These are phyloP conservation scores for Automeris io DNA, from an alignment of 2,888 invertebrate species.

Conservation along the genomic window DNA sequence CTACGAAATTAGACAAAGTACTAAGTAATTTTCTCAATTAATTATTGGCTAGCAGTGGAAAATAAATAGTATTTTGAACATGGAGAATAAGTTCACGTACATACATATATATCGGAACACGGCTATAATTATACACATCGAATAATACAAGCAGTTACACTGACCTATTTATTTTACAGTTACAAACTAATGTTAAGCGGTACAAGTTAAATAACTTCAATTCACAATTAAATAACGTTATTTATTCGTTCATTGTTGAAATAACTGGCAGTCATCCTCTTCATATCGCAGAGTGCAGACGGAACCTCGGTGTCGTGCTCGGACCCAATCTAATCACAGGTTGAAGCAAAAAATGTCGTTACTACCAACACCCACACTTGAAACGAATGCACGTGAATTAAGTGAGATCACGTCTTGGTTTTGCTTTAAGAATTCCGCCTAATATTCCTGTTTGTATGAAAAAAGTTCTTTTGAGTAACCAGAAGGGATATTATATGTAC, in stretches of 20 bases:
- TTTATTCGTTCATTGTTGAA: slow-evolving; percentile 7
- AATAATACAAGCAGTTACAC: not conserved
- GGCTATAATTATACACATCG: no score
- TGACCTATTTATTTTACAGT: slow-evolving; percentile 1
- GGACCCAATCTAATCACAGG: slow-evolving; percentile 28
- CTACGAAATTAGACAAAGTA: no score
- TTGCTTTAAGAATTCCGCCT: slow-evolving; percentile 13
- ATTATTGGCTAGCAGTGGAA: no score
- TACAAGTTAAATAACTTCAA: slow-evolving; percentile 2
- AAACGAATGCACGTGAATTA: slow-evolving; percentile 11
- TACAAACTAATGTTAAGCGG: slow-evolving; percentile 2
- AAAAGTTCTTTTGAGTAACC: no score
- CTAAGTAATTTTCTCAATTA: no score
- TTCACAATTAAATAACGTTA: slow-evolving; percentile 7
- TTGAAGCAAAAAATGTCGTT: slow-evolving; percentile 36
- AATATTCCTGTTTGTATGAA: no score
- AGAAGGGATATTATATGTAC: no score
- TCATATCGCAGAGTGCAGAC: not conserved
- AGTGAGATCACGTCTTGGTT: slow-evolving; percentile 1
- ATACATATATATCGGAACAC: no score
- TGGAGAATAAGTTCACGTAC: no score
- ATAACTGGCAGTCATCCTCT: not conserved
- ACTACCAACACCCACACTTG: slow-evolving; percentile 26
- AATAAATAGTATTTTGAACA: no score
- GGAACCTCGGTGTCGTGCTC: slow-evolving; percentile 14